Conservation (phyloP, 2,888 invertebrate genomes). For the Oscheius myriophilus region DNA sequence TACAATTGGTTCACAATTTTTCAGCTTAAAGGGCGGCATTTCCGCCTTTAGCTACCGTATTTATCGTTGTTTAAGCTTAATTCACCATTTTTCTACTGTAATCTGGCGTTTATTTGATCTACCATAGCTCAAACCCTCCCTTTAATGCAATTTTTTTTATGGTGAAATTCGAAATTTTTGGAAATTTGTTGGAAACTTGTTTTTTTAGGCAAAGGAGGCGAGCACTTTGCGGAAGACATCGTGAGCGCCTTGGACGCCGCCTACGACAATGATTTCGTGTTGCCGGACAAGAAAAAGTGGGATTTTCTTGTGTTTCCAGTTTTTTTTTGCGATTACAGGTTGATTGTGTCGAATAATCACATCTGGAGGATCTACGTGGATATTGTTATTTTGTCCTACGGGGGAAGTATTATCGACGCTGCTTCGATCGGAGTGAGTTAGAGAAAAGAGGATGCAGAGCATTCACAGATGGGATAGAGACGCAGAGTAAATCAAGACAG, state of each 20-base stretch:
- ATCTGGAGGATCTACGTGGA: conserved; percentile 62
- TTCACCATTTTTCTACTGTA: too few species aligned
- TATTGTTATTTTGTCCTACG: conserved; percentile 83
- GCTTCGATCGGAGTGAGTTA: conserved; percentile 80
- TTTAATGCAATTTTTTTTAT: too few species aligned
- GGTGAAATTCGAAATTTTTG: too few species aligned
- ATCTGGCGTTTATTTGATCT: too few species aligned
- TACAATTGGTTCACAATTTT: too few species aligned
- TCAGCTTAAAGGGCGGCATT: too few species aligned
- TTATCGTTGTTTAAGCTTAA: too few species aligned
- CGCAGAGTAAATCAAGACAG: too few species aligned
- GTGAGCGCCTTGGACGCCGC: conserved; percentile 83
- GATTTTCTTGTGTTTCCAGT: conserved; percentile 2
- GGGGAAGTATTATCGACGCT: conserved; percentile 94
- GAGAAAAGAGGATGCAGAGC: not conserved
- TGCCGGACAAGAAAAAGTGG: conserved; percentile 74
- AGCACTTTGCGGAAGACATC: conserved; percentile 86
- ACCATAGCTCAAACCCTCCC: too few species aligned
- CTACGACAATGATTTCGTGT: conserved; percentile 77
- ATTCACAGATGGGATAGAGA: too few species aligned
- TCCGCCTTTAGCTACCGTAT: too few species aligned
- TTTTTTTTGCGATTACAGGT: conserved; percentile 30
- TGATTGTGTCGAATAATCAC: conserved; percentile 54
- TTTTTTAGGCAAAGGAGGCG: conserved; percentile 81
- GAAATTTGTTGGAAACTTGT: not conserved